Evolutionary conservation across 2,797 vertebrate genomes (phyloP).

Genomic region (Euthynnus affinis): DNA sequence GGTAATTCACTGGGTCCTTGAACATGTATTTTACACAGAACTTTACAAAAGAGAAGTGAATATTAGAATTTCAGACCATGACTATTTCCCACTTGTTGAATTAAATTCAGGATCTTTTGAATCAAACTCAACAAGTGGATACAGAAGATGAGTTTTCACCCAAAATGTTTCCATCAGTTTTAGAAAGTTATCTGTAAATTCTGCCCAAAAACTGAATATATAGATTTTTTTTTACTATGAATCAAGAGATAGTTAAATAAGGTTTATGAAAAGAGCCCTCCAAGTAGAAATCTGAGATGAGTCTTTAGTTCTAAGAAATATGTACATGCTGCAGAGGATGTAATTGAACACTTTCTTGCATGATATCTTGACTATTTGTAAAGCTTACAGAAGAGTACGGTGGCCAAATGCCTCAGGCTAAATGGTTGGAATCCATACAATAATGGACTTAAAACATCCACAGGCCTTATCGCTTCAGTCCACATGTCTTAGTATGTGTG

Average conservation of each 20-base stretch:
- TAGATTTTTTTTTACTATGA: too few species aligned
- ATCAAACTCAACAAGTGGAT: constrained; percentile 21
- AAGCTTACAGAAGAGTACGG: constrained; percentile 52
- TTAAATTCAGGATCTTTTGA: constrained; percentile 1
- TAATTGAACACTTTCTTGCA: constrained; percentile 48
- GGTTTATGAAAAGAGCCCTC: constrained; percentile 14
- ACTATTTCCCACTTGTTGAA: constrained; percentile 30
- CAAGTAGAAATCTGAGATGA: not conserved
- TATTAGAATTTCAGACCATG: not conserved
- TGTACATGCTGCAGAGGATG: constrained; percentile 43
- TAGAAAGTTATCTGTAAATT: not conserved
- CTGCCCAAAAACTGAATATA: too few species aligned
- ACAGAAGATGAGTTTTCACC: not conserved
- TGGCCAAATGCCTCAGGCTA: constrained; percentile 71
- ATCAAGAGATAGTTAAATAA: too few species aligned
- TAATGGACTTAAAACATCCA: constrained; percentile 77
- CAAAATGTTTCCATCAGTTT: constrained; percentile 10
- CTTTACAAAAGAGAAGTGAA: constrained; percentile 26
- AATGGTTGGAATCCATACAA: constrained; percentile 75
- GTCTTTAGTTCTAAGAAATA: constrained; percentile 1
- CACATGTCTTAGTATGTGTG: constrained; percentile 73
- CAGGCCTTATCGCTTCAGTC: constrained; percentile 75
- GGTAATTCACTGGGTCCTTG: constrained; percentile 27
- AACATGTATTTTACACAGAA: constrained; percentile 5
- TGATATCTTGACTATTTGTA: constrained; percentile 51